Evolutionary conservation across 2,113 vertebrate genomes (phyloP).

Genomic region (Tragulus kanchil): DNA sequence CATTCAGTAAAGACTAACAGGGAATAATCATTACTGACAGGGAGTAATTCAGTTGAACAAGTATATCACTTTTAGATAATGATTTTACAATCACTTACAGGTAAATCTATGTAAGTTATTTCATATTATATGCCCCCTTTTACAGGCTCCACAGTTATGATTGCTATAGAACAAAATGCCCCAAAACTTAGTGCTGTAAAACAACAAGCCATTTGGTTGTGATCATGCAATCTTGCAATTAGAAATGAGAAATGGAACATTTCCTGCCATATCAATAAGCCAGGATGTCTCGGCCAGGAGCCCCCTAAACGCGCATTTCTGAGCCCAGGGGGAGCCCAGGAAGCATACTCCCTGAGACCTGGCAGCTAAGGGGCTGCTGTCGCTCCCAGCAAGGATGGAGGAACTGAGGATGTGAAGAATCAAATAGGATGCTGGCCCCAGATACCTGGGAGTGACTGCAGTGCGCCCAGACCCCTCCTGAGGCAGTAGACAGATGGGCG

Average conservation of each 20-base stretch:
- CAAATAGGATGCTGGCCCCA: not conserved
- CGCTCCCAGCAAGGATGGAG: not conserved
- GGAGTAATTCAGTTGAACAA: no score
- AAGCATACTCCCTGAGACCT: not conserved
- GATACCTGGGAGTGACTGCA: not conserved
- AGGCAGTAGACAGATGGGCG: no score
- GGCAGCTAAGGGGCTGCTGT: not conserved
- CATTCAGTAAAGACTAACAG: no score
- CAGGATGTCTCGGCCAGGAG: not conserved
- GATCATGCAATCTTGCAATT: not conserved
- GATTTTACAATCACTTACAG: no score
- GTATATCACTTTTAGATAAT: no score
- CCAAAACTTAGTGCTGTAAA: not conserved
- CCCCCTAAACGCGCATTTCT: not conserved
- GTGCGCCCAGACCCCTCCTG: not conserved
- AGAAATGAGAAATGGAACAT: not conserved
- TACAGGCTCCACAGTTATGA: no score
- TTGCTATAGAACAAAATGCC: not conserved
- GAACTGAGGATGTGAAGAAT: not conserved
- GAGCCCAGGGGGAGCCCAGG: not conserved
- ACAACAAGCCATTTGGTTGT: not conserved
- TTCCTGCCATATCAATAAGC: not conserved
- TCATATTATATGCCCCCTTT: no score
- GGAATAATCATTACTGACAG: no score
- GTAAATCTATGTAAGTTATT: no score